These are phyloP conservation scores for Pachycephus smyrnensis DNA, from an alignment of 2,888 invertebrate genomes.

Conservation along the genomic window DNA sequence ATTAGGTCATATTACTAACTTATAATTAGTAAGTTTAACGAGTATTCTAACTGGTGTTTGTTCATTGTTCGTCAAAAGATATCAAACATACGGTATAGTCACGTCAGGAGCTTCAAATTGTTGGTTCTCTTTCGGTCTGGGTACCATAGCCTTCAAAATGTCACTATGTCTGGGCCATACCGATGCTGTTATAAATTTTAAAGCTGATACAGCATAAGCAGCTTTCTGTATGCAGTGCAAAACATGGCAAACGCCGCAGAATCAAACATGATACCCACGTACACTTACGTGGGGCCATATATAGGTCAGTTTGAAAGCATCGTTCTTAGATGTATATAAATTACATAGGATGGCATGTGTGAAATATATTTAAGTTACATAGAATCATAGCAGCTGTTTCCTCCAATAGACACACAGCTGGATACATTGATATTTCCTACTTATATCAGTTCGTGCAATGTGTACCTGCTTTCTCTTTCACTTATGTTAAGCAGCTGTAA, in stretches of 20 bases:
- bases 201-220: neutral
- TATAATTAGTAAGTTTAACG: neutral
- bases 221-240: neutral
- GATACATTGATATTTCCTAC: neutral
- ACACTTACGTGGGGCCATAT: slow-evolving; percentile 15
- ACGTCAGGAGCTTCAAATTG: neutral
- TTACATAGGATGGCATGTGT: neutral
- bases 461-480: neutral
- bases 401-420: neutral
- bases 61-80: neutral
- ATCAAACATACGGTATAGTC: neutral
- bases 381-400: neutral
- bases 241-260: slow-evolving; percentile 21
- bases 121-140: neutral
- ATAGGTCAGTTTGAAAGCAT: slow-evolving; percentile 20
- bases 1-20: neutral
- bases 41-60: neutral
- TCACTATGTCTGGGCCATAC: neutral
- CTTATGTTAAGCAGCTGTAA: neutral
- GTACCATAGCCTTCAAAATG: neutral
- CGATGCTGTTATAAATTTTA: neutral
- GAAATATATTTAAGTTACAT: neutral
- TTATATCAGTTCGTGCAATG: neutral
- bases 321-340: neutral
- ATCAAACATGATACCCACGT: slow-evolving; percentile 19